Evolutionary conservation across 2,797 vertebrate genomes (phyloP), one percentile per base, ranked within the genome.

Genomic region (Picus viridis): DNA sequence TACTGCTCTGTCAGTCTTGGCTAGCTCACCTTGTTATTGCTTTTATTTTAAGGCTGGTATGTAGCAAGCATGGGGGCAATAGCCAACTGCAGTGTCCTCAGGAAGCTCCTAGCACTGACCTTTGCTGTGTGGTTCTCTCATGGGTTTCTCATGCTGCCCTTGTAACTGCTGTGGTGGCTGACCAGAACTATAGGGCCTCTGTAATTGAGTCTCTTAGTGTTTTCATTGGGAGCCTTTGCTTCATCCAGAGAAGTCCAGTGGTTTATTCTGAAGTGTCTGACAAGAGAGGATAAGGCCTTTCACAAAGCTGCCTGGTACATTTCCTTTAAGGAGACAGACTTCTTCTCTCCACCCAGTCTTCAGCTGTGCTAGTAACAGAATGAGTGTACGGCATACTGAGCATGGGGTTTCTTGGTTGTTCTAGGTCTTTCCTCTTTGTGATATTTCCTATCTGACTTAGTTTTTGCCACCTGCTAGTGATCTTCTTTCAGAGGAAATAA

Each of bases 261-360:
- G 92, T 89, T 92, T 94, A 79, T 93, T 94, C 85, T 91, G 77
- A 76, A 94, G 86, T 69, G 74, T 65, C 74, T 95, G 71, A 81
- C 88, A 59, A 86, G 67, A 65, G 71, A 86, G 75, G 72, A 5
- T 80, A 62, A 91, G 89, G 94, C 86, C 61, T 89, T 89, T 95
- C 83, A 71, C 77, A 84, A 71, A 89, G 80, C 86, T 90, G 88
- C 94, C 68, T 78, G 84, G 69, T 93, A 49, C 83, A 16, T 90
- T 94, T 91, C 84, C 80, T 95, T 86, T 70, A 92, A 91, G 87
- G 92, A 91, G 85, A 76, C 90, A 91, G 91, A 76, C 62, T 65
- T 29, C 88, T 95, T 82, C 85, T 90, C 71, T 94, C 92, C 88
- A 86, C 92, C 77, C 89, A 63, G 86, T 7, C 58, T 65, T 95